Evolutionary conservation across 2,888 invertebrate species (phyloP).

Genomic region (Dasypogon diadema): DNA sequence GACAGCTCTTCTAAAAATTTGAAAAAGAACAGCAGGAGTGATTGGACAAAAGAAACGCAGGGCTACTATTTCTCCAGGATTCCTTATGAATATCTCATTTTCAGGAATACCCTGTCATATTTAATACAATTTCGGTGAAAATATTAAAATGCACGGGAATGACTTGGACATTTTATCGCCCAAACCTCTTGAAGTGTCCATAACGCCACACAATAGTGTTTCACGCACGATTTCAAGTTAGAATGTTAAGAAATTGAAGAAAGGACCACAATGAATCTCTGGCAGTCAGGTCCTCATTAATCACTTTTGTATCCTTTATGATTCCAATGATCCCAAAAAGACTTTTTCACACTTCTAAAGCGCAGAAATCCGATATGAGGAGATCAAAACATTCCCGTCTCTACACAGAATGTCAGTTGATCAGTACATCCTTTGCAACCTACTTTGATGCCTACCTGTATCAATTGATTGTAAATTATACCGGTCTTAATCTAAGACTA

Average conservation of each 20-base stretch:
- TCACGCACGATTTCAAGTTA: background rate
- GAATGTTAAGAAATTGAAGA: conserved; percentile 6
- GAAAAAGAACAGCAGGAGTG: conserved; percentile 41
- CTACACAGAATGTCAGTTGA: too few relatives aligned
- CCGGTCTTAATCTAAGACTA: conserved; percentile 33
- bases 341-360: background rate
- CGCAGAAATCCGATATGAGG: background rate
- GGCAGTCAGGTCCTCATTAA: conserved; percentile 43
- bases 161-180: background rate
- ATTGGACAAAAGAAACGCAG: background rate
- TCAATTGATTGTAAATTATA: background rate
- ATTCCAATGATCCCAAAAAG: background rate
- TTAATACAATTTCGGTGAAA: conserved; percentile 30
- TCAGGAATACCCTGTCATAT: conserved; percentile 25
- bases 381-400: background rate
- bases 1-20: background rate
- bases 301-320: conserved; percentile 14
- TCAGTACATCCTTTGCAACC: background rate
- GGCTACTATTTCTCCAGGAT: background rate
- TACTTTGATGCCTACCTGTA: conserved; percentile 41
- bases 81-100: conserved; percentile 1
- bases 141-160: conserved; percentile 23
- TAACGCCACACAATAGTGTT: conserved; percentile 8
- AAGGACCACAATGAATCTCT: conserved; percentile 8
- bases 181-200: background rate